phyloP scores from a whole-genome alignment of 2,888 invertebrate species.

The Osedax frankpressi region DNA sequence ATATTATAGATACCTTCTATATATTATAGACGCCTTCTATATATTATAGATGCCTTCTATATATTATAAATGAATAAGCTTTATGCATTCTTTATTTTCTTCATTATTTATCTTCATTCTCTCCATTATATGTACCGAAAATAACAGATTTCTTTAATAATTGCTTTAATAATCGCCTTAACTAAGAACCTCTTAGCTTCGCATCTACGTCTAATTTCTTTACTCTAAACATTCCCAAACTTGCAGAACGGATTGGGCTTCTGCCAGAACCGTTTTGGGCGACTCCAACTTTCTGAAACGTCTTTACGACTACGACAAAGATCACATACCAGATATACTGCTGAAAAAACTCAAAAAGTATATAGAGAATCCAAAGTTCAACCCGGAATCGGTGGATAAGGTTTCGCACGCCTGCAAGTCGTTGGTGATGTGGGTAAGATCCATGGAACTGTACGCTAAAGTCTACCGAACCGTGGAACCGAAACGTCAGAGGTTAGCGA shows the following conservation, averaged over 20 bases:
- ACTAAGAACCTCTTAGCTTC: no score
- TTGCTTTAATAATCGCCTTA: no score
- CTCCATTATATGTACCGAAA: no score
- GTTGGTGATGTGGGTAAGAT: constrained; percentile 81
- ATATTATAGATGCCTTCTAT: no score
- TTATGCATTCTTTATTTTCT: no score
- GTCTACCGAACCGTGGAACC: constrained; percentile 76
- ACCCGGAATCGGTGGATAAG: constrained; percentile 68
- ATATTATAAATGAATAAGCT: no score
- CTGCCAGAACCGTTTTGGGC: constrained; percentile 65
- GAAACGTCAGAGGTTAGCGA: constrained; percentile 61
- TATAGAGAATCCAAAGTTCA: constrained; percentile 71
- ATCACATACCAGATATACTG: constrained; percentile 62
- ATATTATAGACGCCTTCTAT: no score
- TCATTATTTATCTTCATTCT: no score
- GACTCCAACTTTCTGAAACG: constrained; percentile 71
- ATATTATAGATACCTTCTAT: no score
- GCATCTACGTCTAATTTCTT: no score
- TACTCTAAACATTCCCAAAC: no score
- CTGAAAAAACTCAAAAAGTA: constrained; percentile 69
- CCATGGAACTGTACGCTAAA: constrained; percentile 75
- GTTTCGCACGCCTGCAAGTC: constrained; percentile 75
- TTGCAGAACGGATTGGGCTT: constrained; percentile 69
- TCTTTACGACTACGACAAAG: constrained; percentile 72
- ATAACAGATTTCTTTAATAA: no score